phyloP scores from a whole-genome alignment of 2,888 invertebrate species.

The Miltochrista miniata region DNA sequence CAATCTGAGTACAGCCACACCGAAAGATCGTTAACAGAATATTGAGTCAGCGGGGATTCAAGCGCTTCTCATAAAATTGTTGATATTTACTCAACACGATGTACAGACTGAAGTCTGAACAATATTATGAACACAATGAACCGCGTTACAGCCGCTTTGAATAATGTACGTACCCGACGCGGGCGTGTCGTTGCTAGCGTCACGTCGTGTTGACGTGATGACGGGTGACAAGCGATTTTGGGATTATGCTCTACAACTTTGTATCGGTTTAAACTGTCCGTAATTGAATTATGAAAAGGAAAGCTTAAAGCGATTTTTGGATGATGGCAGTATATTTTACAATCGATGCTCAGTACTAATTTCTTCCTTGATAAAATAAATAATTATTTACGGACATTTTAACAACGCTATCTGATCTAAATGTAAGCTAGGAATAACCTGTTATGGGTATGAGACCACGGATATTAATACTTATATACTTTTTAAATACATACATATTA shows the following conservation, averaged over 20 bases:
- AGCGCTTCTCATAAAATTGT: neutral
- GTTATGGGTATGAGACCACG: no score
- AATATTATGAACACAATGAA: constrained; percentile 4
- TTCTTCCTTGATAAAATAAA: no score
- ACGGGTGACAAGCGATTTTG: constrained; percentile 19
- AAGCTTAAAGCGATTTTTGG: neutral
- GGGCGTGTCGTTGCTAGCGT: constrained; percentile 10
- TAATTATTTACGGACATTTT: no score
- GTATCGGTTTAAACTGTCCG: constrained; percentile 8
- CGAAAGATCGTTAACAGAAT: no score
- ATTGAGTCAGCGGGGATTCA: no score
- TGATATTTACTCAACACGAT: neutral
- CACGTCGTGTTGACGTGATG: constrained; percentile 19
- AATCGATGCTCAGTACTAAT: no score
- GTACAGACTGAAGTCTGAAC: neutral
- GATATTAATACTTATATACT: no score
- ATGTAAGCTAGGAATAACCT: no score
- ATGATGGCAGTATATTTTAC: no score
- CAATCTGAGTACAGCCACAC: no score
- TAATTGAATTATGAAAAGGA: neutral
- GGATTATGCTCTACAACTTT: constrained; percentile 14
- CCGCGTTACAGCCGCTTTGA: constrained; percentile 1
- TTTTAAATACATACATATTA: no score
- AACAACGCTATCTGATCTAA: no score
- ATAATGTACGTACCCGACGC: neutral